Percentiles rank a stretch among this genome's conserved stretches.
Evolutionary conservation across 2,888 invertebrate genomes (phyloP).

Genomic region (Netelia melanura): DNA sequence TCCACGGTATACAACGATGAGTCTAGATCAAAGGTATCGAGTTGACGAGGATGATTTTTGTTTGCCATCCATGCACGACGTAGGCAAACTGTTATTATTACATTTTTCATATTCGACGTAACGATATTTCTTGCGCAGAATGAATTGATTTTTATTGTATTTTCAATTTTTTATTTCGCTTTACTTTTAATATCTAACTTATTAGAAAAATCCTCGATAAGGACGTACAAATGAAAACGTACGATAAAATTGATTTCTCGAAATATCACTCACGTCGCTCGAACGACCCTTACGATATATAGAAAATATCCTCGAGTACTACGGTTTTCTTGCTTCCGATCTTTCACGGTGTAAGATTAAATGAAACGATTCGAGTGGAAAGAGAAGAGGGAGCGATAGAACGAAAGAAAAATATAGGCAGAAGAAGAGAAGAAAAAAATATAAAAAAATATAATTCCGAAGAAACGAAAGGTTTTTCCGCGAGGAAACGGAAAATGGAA

Average conservation of each 20-base stretch:
- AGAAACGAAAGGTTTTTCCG: slow-evolving; percentile 60
- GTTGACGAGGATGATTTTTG: slow-evolving; percentile 74
- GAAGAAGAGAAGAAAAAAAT: slow-evolving; percentile 13
- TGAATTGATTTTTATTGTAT: not conserved
- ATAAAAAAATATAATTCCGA: slow-evolving; percentile 10
- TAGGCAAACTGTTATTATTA: slow-evolving; percentile 22
- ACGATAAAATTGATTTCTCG: slow-evolving; percentile 37
- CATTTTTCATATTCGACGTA: not conserved
- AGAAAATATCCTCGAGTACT: slow-evolving; percentile 1
- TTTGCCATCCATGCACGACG: slow-evolving; percentile 12
- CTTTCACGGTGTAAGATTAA: slow-evolving; percentile 33
- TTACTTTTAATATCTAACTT: not conserved
- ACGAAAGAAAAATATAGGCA: not conserved
- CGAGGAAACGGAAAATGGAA: slow-evolving; percentile 63
- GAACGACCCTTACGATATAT: slow-evolving; percentile 14
- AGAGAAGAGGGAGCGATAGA: not conserved
- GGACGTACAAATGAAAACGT: slow-evolving; percentile 14
- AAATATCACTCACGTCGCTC: slow-evolving; percentile 7
- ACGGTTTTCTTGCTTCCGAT: slow-evolving; percentile 49
- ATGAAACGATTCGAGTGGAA: slow-evolving; percentile 25
- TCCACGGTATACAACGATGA: slow-evolving; percentile 54
- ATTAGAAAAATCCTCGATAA: not conserved
- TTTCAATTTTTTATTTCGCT: not conserved
- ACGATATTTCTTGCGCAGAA: slow-evolving; percentile 5
- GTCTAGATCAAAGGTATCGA: slow-evolving; percentile 82